phyloP scores from a whole-genome alignment of 2,113 vertebrate species.

The Eretmochelys imbricata region DNA sequence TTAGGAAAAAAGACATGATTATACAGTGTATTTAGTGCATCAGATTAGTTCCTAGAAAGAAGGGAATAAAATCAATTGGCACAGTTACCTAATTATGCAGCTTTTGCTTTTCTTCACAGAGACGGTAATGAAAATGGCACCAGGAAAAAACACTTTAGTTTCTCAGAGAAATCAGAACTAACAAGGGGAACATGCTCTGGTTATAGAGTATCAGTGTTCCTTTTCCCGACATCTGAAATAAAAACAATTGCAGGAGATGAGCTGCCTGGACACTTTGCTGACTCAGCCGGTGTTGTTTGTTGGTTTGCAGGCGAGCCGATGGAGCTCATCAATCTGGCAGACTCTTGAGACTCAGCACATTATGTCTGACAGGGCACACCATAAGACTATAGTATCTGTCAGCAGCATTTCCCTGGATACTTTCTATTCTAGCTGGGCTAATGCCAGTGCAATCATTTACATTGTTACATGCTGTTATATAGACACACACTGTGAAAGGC shows the following conservation, averaged over 20 bases:
- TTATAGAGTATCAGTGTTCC: background rate
- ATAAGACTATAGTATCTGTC: background rate
- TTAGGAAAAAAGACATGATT: background rate
- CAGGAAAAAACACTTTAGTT: background rate
- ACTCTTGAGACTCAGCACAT: accelerated
- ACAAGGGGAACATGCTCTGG: background rate
- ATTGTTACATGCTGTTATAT: background rate
- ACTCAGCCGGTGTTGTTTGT: background rate
- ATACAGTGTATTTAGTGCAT: background rate
- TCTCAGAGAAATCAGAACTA: constrained; percentile 13
- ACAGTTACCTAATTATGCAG: background rate
- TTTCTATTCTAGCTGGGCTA: background rate
- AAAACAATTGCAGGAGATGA: background rate
- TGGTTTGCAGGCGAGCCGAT: background rate
- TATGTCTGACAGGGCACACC: background rate
- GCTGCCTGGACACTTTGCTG: background rate
- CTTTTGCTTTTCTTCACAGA: background rate
- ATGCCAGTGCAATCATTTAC: accelerated
- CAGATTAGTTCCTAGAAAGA: constrained; percentile 63
- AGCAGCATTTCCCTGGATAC: background rate
- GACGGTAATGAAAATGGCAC: constrained; percentile 5
- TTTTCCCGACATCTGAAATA: background rate
- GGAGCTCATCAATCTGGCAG: background rate
- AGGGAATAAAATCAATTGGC: constrained; percentile 1
- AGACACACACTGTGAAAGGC: accelerated